These are phyloP conservation scores for Scomber scombrus DNA, from an alignment of 2,113 vertebrate species.

Conservation along the genomic window DNA sequence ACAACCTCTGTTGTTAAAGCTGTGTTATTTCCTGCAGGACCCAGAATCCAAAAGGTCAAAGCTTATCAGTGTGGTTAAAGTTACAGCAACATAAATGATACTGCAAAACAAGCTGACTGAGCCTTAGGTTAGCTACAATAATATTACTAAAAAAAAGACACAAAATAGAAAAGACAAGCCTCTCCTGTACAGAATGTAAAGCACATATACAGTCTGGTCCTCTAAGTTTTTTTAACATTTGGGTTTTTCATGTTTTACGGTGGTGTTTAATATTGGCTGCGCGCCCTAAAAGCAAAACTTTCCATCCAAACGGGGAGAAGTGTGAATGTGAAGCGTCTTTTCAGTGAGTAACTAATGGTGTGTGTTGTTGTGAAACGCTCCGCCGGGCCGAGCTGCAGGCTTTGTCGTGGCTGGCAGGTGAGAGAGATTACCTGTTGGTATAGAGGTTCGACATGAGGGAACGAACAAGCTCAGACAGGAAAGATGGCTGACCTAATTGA, in stretches of 20 bases:
- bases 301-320: constrained; percentile 43
- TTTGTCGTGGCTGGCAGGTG: constrained; percentile 71
- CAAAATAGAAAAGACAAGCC: neutral
- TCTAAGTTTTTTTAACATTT: constrained; percentile 8
- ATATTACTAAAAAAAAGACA: constrained; percentile 15
- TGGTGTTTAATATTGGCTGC: constrained; percentile 35
- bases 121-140: constrained; percentile 3
- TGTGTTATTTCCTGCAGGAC: constrained; percentile 14
- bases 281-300: constrained; percentile 60
- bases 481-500: constrained; percentile 36
- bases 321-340: constrained; percentile 52
- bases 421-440: constrained; percentile 72
- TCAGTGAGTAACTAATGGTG: constrained; percentile 67
- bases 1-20: constrained; percentile 19
- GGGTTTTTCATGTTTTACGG: constrained; percentile 41
- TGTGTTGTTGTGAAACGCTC: constrained; percentile 72
- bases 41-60: constrained; percentile 22
- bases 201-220: neutral
- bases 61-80: constrained; percentile 18
- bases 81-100: constrained; percentile 15
- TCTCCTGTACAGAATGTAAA: constrained; percentile 8
- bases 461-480: constrained; percentile 72
- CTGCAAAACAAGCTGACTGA: constrained; percentile 23
- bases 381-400: constrained; percentile 37
- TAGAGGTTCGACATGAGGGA: constrained; percentile 54